Base-by-base conservation (phyloP, 2,888 invertebrate species). In the Drosophila kanekoi region DNA sequence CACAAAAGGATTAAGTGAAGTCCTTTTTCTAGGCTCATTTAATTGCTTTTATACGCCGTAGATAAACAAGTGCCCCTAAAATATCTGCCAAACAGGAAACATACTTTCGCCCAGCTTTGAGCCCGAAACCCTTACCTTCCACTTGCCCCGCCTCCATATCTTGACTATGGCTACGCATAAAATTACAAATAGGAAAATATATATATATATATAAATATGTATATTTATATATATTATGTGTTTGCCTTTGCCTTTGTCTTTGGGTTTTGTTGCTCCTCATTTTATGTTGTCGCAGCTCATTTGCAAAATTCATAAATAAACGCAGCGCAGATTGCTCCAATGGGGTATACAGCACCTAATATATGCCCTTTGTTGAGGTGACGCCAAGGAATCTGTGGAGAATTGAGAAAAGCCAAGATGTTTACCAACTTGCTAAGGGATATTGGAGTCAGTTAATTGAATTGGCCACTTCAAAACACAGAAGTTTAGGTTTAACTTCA, bases 11-110 rank as follows among this genome's bases (percentile, higher is more conserved):
- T 87, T 89, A 89, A 52, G 57, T 60, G 61, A 65, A 72, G 72
- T 74, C 65, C 68, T 73, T 87, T 84, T 71, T 51, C 81, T 71
- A 76, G 84, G 76, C 81, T 69, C 65, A 71, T 83, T 87, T 87
- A 87, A 89, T 84, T 83, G 87, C 77, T 83, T 84, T 83, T 65
- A 66, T 69, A 66, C 73, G 78, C 72, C 66, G 9, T 62, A 75
- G 72, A 79, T 87, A 67, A 77, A 72, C 79, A 75, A 79, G 48
- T 69, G 69, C 45, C 60, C 8, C 48, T 37, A 59, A 60, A 54
- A 57, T 77, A 63, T 66, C 35, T 59, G 40, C 28, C 63, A 48
- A 60, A 37, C 23, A 13, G 37, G 14, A 45, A 44, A 10, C 71
- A 76, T 33, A 58, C 54, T 60, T 56, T 2, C 11, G 28, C 38